phyloP scores from a whole-genome alignment of 2,888 invertebrate genomes.

The Napeogenes sylphis region DNA sequence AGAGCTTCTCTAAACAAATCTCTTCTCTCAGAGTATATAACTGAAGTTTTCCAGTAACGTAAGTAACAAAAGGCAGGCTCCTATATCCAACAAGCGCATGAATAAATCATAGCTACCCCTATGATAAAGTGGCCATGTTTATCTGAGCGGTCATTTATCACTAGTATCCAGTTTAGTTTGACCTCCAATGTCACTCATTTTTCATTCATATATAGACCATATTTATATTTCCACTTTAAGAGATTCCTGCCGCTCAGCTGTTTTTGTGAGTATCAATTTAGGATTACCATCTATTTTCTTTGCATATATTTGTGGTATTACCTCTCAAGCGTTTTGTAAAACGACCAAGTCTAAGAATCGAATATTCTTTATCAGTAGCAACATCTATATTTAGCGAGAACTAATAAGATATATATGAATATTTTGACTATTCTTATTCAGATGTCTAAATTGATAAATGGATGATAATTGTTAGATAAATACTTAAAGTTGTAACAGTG shows the following conservation, averaged over 20 bases:
- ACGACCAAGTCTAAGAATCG: not conserved
- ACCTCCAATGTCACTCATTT: conserved; percentile 34
- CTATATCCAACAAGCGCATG: conserved; percentile 68
- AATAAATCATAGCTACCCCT: conserved; percentile 72
- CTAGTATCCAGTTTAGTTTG: conserved; percentile 46
- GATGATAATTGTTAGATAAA: conserved; percentile 1
- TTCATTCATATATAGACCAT: conserved; percentile 13
- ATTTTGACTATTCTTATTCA: conserved; percentile 3
- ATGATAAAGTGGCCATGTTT: conserved; percentile 76
- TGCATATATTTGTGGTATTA: not conserved
- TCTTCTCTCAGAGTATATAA: conserved; percentile 10
- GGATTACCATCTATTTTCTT: not conserved
- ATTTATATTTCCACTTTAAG: conserved; percentile 10
- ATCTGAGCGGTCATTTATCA: conserved; percentile 72
- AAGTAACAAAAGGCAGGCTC: conserved; percentile 58
- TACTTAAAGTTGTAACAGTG: conserved; percentile 4
- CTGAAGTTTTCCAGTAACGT: conserved; percentile 38
- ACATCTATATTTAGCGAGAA: not conserved
- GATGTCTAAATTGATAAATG: conserved; percentile 6
- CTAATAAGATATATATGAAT: not conserved
- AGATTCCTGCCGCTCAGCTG: conserved; percentile 20
- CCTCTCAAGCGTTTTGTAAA: not conserved
- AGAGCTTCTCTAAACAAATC: conserved; percentile 13
- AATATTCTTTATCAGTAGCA: conserved; percentile 2
- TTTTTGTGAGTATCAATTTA: conserved; percentile 10